These are phyloP conservation scores for Menidia beryllina DNA, from an alignment of 2,113 vertebrate species.

Conservation along the genomic window DNA sequence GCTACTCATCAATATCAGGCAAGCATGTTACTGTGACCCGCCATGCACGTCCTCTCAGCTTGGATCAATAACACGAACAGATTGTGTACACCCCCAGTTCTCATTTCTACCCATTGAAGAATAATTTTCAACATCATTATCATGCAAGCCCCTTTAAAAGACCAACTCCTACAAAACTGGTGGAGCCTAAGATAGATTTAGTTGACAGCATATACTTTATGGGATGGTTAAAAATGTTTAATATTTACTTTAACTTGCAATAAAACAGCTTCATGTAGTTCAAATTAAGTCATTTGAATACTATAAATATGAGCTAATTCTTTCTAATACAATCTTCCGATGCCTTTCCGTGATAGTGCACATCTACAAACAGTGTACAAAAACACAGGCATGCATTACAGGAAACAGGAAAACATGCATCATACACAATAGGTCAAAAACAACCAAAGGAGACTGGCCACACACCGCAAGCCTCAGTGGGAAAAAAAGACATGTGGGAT, in stretches of 20 bases:
- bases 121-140: constrained; percentile 72
- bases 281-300: not conserved
- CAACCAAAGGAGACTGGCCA: constrained; percentile 52
- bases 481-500: constrained; percentile 60
- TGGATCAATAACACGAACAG: constrained; percentile 74
- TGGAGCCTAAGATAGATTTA: constrained; percentile 36
- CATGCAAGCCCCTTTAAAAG: constrained; percentile 67
- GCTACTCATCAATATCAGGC: constrained; percentile 69
- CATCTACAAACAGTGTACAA: not conserved
- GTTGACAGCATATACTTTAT: constrained; percentile 42
- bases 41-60: constrained; percentile 68
- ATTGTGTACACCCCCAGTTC: constrained; percentile 51
- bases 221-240: constrained; percentile 19
- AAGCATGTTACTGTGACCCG: constrained; percentile 65
- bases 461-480: constrained; percentile 53
- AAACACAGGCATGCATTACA: not conserved
- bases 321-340: not conserved
- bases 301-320: not conserved
- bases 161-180: constrained; percentile 48
- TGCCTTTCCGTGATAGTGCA: not conserved
- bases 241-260: constrained; percentile 11
- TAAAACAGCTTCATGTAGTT: not conserved
- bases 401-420: constrained; percentile 36
- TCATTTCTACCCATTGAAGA: constrained; percentile 55
- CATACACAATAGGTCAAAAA: constrained; percentile 63